These are phyloP conservation scores for Australoheros scitulus DNA, from an alignment of 2,113 vertebrate species.

Conservation along the genomic window DNA sequence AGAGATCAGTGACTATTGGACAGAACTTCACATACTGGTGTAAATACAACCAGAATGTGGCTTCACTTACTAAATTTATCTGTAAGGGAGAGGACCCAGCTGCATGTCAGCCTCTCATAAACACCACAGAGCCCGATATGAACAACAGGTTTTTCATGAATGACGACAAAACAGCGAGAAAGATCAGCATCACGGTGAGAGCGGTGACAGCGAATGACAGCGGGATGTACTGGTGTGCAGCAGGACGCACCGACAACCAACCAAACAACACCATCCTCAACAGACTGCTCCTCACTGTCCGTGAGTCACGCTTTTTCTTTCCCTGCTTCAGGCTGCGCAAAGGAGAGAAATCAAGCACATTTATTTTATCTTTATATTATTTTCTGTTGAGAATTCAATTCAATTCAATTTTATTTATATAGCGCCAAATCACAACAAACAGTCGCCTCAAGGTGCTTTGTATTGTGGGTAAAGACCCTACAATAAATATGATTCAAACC, in stretches of 20 bases:
- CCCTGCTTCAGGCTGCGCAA: background rate
- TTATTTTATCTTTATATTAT: fast-evolving
- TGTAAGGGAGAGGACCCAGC: slow-evolving; percentile 39
- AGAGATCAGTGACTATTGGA: background rate
- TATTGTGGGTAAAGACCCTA: no score
- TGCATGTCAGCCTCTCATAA: background rate
- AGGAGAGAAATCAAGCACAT: fast-evolving
- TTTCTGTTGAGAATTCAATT: fast-evolving
- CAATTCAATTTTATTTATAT: no score
- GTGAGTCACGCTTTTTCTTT: background rate
- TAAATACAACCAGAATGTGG: fast-evolving
- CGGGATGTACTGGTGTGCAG: slow-evolving; percentile 51
- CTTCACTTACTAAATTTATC: background rate
- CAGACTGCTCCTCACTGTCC: background rate
- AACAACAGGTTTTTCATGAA: background rate
- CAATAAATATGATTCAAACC: no score
- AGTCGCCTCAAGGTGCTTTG: no score
- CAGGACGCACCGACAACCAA: fast-evolving
- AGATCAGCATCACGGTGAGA: background rate
- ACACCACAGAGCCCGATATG: fast-evolving
- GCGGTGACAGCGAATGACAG: background rate
- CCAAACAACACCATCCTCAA: background rate
- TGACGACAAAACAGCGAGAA: fast-evolving
- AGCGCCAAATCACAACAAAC: no score
- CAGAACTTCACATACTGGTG: background rate